These are phyloP conservation scores for Pluvianellus socialis DNA, from an alignment of 2,113 vertebrate genomes.

Conservation along the genomic window DNA sequence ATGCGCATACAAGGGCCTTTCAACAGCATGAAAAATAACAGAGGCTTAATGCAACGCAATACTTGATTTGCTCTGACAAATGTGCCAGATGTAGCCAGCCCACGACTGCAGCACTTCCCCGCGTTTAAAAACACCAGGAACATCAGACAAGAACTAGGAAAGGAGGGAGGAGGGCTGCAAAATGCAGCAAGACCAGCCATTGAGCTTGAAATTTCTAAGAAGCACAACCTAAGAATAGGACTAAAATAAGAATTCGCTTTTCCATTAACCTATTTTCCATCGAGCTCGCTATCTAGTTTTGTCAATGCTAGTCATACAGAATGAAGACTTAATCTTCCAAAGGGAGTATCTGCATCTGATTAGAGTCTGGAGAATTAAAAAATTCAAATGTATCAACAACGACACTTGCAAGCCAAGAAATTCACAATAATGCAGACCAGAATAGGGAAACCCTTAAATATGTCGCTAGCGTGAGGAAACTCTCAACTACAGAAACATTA, in stretches of 20 bases:
- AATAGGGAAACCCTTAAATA: not conserved
- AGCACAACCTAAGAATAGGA: not conserved
- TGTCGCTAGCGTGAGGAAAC: not conserved
- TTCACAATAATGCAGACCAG: not conserved
- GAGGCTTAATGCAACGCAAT: not conserved
- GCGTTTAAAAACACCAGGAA: not conserved
- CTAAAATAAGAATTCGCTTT: not conserved
- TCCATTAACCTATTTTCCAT: not conserved
- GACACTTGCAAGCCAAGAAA: not conserved
- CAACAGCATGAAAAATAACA: not conserved
- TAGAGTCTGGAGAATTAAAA: not conserved
- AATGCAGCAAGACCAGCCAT: not conserved
- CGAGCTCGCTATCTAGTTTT: not conserved
- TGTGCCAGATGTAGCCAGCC: not conserved
- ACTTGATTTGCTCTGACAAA: not conserved
- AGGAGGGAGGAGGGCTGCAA: rapidly evolving
- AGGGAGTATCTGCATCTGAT: not conserved
- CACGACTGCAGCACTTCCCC: not conserved
- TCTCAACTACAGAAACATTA: not conserved
- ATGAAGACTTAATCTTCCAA: not conserved
- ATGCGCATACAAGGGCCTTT: not conserved
- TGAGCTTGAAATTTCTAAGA: not conserved
- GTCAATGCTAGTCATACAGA: not conserved
- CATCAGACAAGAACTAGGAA: not conserved
- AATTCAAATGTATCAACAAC: not conserved